phyloP scores from a whole-genome alignment of 2,888 invertebrate species.

The Timandra comae region DNA sequence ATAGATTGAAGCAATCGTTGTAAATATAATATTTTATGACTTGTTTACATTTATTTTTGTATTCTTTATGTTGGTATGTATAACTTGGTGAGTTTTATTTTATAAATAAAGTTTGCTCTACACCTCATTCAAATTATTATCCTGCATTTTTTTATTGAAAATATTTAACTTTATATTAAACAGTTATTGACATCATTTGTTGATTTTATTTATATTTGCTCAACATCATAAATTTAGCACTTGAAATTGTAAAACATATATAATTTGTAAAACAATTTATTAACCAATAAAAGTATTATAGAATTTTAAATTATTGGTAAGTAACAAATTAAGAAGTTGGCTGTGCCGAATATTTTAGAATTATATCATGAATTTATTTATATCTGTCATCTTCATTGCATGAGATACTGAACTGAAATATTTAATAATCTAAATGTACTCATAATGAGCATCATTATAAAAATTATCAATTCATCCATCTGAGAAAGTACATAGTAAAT shows the following conservation, averaged over 20 bases:
- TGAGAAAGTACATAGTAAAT: conserved; percentile 48
- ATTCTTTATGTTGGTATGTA: conserved; percentile 31
- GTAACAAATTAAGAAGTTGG: conserved; percentile 55
- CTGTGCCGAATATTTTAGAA: conserved; percentile 49
- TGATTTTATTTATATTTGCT: conserved; percentile 20
- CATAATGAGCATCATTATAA: conserved; percentile 25
- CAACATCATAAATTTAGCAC: conserved; percentile 21
- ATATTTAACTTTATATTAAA: conserved; percentile 8
- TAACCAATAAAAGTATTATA: conserved; percentile 39
- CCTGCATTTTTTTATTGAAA: conserved; percentile 18
- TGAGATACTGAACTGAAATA: conserved; percentile 5
- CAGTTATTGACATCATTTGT: conserved; percentile 7
- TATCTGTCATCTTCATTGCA: conserved; percentile 1
- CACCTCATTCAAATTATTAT: conserved; percentile 19
- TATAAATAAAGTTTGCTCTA: conserved; percentile 30
- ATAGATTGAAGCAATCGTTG: conserved; percentile 44
- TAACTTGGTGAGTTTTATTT: conserved; percentile 48
- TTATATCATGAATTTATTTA: conserved; percentile 15
- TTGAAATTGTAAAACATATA: conserved; percentile 18
- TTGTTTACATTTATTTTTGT: conserved; percentile 42
- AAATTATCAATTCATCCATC: conserved; percentile 28
- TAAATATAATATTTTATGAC: conserved; percentile 62
- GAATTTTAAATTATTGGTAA: conserved; percentile 38
- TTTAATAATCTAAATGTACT: conserved; percentile 19
- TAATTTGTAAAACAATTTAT: conserved; percentile 21